A percentile compares a stretch with the other conserved stretches of the same genome.
Evolutionary conservation across 1,140 invertebrate species (phyloP).

Genomic region (Drosophila pectinifera): DNA sequence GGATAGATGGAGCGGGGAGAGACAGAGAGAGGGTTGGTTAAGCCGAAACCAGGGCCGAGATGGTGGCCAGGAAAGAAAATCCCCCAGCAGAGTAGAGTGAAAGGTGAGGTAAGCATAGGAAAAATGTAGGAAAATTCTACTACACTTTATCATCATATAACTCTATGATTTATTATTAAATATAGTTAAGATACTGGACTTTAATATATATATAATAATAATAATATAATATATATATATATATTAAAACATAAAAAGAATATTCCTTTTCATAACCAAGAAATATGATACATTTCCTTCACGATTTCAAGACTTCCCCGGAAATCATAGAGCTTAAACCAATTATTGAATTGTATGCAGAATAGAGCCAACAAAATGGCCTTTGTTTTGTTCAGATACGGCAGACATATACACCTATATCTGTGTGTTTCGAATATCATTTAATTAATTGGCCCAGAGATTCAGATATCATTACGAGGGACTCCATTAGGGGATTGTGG

Average conservation of each 20-base stretch:
- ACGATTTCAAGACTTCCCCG: too few species aligned
- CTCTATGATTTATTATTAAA: too few species aligned
- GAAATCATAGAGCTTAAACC: background rate
- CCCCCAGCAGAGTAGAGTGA: constrained; percentile 15
- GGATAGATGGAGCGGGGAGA: background rate
- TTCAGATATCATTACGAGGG: constrained; percentile 37
- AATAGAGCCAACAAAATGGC: background rate
- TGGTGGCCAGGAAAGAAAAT: constrained; percentile 22
- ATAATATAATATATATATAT: too few species aligned
- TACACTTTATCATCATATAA: too few species aligned
- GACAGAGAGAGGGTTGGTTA: constrained; percentile 6
- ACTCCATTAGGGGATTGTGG: constrained; percentile 11
- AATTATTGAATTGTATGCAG: background rate
- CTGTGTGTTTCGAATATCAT: background rate
- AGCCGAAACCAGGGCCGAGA: too few species aligned
- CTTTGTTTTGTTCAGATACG: background rate
- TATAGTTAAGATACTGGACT: background rate
- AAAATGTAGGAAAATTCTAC: too few species aligned
- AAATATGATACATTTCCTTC: too few species aligned
- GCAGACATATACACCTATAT: background rate
- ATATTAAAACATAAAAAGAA: too few species aligned
- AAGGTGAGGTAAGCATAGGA: background rate
- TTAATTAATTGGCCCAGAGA: constrained; percentile 29
- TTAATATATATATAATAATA: too few species aligned
- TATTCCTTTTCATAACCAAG: too few species aligned